Base-by-base conservation (phyloP, 2,113 vertebrate genomes). In the Urocolius indicus region DNA sequence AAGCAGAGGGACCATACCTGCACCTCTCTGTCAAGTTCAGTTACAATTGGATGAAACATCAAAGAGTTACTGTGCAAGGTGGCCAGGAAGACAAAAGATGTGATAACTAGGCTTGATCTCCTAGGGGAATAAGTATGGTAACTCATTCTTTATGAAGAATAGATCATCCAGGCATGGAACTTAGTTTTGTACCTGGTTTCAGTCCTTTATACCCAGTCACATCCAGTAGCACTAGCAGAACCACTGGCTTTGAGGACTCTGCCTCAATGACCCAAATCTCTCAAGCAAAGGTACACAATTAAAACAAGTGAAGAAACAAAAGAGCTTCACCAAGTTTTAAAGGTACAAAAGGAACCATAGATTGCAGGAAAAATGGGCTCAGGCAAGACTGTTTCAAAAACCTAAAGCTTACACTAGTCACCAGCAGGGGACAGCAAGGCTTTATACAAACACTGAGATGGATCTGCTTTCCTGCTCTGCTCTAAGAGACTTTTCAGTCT, bases 381-480 rank as follows among this genome's bases (percentile, higher is more conserved):
- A 59, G 57, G 38, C 5, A 54, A 59, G 38, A 17, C 17, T 22
- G 8, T 67, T 68, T n/a, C 0, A 38, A 75, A 58, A 57, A 48
- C 6, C 9, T 11, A 2, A 22, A 26, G 17, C 24, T 89, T 92
- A 55, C 19, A 5, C 17, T 27, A 62, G 24, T 62, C 59, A 55
- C 93, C 89, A 94, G 90, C 71, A 96, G 95, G 81, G 91, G 95
- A 76, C 91, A 95, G 87, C 75, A 94, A 66, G 77, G 23, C 16
- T 77, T 92, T 81, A 43, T 12, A 21, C 22, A 48, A 15, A 46
- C 11, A 46, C 24, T 24, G 29, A 63, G 21, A 27, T 38, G 51
- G 20, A 36, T 18, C 45, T 52, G 13, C n/a, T 66, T 22, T 49
- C 32, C 54, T 72, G 19, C 26, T 74, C 22, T 54, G 29, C 8